Base-by-base conservation (phyloP, 1,140 invertebrate species). In the Belonocnema kinseyi region DNA sequence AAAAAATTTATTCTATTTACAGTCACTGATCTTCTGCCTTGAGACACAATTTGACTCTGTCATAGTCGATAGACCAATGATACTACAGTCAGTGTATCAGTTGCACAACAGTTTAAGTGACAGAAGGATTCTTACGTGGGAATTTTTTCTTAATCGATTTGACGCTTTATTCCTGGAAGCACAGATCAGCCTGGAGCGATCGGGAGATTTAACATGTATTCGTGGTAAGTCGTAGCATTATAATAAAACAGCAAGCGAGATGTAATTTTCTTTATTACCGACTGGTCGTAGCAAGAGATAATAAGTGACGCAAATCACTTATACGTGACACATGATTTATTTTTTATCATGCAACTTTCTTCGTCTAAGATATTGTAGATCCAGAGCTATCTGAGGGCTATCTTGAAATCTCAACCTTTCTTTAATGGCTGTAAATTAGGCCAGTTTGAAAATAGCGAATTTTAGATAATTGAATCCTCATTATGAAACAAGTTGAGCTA, bases 111-210 rank as follows among this genome's bases (percentile, higher is more conserved):
- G 97, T 8, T 93, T 99, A 3, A 96, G 96, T 78, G 97, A 99
- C 87, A 93, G 98, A 53, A 94, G 95, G 80, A 97, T 99, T 78
- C 93, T 99, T 10, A 95, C 95, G 1, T 99, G 99, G 98, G 98
- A 99, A 77, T 99, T 99, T 92, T 99, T 99, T 89, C 93, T 99
- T 6, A 98, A 98, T 90, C 94, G 98, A 70, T 99, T 99, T 90
- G 99, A 99, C 88, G 96, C 97, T 0, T 91, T 99, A 3, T 98
- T 98, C 84, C 90, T 99, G 13, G 99, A 99, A 91, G 97, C 97
- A 1, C 98, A 99, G 92, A 95, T 99, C 46, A 95, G 94, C 86
- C 92, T 97, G 78, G 96, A 98, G 86, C 97, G 96, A 89, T 93
- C 93, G 33, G 94, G 95, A 12, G 97, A 97, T 84, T 94, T 97